These are phyloP conservation scores for Drosophila pallidifrons DNA, from an alignment of 1,140 invertebrate genomes.

Conservation along the genomic window DNA sequence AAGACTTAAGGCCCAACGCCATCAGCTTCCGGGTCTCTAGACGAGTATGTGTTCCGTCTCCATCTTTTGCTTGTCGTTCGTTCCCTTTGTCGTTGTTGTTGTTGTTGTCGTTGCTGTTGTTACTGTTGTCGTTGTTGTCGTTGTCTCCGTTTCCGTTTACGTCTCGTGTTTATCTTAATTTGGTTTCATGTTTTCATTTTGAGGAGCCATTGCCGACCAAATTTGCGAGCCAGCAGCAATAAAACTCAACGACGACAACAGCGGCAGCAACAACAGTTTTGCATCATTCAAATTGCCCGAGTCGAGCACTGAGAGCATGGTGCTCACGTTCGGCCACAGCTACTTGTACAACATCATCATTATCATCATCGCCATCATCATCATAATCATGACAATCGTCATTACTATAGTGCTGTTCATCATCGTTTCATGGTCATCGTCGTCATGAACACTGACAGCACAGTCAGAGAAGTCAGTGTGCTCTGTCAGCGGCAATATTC, in stretches of 20 bases:
- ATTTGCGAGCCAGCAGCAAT: conserved; percentile 63
- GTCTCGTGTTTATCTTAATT: conserved; percentile 67
- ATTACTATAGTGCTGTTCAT: conserved; percentile 15
- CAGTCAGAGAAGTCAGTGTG: conserved; percentile 22
- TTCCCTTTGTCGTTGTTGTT: conserved; percentile 26
- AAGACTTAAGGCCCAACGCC: conserved; percentile 41
- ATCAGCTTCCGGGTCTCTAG: conserved; percentile 50
- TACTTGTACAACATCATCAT: conserved; percentile 29
- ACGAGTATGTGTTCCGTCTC: not conserved
- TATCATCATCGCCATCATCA: conserved; percentile 6
- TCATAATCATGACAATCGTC: conserved; percentile 16
- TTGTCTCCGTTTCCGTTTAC: conserved; percentile 20
- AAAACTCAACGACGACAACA: conserved; percentile 61
- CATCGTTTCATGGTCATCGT: conserved; percentile 42
- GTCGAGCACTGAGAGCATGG: conserved; percentile 13
- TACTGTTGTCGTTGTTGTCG: conserved; percentile 25
- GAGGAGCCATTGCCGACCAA: conserved; percentile 55
- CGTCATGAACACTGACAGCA: conserved; percentile 33
- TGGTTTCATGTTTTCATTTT: conserved; percentile 77
- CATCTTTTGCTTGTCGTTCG: conserved; percentile 19
- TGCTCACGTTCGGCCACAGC: conserved; percentile 5
- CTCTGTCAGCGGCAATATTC: conserved; percentile 46
- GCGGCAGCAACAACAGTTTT: conserved; percentile 39
- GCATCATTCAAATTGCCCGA: conserved; percentile 55
- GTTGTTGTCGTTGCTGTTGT: not conserved